Base-by-base conservation (phyloP, 2,113 vertebrate genomes). In the Struthio camelus region DNA sequence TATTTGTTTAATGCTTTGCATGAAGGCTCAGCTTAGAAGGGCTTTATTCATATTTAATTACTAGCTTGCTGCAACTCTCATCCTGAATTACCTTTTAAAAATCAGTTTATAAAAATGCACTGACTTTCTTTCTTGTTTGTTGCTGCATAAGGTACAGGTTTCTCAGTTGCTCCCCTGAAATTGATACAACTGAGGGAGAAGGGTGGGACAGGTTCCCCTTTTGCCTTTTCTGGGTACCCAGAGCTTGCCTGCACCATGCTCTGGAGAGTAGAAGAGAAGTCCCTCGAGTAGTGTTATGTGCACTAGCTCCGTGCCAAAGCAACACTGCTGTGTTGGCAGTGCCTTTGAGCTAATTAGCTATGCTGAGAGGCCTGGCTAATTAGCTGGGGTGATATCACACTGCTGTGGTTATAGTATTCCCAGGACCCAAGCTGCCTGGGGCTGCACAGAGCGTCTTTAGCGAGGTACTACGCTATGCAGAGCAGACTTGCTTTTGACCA, bases 31-130 rank as follows among this genome's bases (percentile, higher is more conserved):
- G 96, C 97, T 98, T 97, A 97, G 93, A 98, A 97, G 85, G 95
- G 96, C 97, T 98, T 98, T 98, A 98, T 98, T 98, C 98, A 97
- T 97, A 97, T 97, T 98, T 98, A 98, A 98, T 98, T 98, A 97
- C 81, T 97, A 97, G 96, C 85, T 98, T 79, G 75, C 96, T 97
- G 89, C 65, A 92, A 92, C 92, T 97, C 93, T 85, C 76, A 88
- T 98, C 97, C 98, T 98, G 98, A 98, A 98, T 98, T 98, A 98
- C 97, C 89, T 97, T 98, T 98, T 97, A 94, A 97, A 98, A 98
- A 97, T 91, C 91, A 91, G 95, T 95, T 97, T 97, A 96, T 92
- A 96, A 98, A 97, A 97, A 97, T 97, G 96, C 94, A 97, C 87
- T 96, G 95, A 97, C 86, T 95, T 97, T 98, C 93, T 88, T 91